phyloP scores from a whole-genome alignment of 1,140 invertebrate genomes.

The Orchestia grillus region DNA sequence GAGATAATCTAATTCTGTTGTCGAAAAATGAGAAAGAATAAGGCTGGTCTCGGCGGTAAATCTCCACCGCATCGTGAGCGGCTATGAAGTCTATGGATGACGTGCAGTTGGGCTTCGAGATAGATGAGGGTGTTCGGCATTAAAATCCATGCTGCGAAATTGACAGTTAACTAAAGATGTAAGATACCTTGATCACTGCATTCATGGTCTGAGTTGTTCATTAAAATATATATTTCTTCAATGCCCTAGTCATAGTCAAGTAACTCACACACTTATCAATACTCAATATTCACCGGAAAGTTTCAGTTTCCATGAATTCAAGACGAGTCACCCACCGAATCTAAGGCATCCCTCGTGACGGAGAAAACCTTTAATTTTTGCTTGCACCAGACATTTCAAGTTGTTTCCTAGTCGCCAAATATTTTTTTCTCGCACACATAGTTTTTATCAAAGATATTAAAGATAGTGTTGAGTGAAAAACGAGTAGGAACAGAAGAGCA shows the following conservation, averaged over 20 bases:
- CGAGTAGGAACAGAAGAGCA: no score
- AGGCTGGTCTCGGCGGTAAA: slow-evolving; percentile 26
- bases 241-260: not conserved
- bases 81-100: not conserved
- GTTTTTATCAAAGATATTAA: no score
- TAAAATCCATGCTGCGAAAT: not conserved
- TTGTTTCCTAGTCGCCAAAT: no score
- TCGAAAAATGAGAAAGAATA: slow-evolving; percentile 53
- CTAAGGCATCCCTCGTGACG: no score
- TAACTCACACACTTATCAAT: not conserved
- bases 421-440: no score
- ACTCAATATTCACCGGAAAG: no score
- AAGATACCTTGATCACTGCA: not conserved
- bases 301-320: no score
- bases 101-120: not conserved
- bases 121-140: not conserved
- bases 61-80: not conserved
- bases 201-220: not conserved
- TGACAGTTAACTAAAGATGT: not conserved
- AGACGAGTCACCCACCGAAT: no score
- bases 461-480: no score
- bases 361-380: no score
- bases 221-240: not conserved
- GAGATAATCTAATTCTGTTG: slow-evolving; percentile 50
- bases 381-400: no score